These are phyloP conservation scores for Catonia carolina DNA, from an alignment of 2,888 invertebrate genomes.

Conservation along the genomic window DNA sequence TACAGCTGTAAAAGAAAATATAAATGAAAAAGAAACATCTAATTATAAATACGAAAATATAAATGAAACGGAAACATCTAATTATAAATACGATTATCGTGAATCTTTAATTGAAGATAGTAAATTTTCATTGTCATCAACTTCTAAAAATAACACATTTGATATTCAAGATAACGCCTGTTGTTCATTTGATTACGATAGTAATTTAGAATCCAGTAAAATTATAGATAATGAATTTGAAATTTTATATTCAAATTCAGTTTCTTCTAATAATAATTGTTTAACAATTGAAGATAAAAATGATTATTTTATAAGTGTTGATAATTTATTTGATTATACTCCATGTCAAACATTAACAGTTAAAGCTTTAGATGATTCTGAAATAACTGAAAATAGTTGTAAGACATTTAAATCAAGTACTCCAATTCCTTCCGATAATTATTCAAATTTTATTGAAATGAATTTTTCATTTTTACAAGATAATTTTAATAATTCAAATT, in stretches of 20 bases:
- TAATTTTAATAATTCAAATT: background rate
- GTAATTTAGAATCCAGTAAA: background rate
- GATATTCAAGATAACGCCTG: background rate
- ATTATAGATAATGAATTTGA: no score
- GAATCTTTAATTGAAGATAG: no score
- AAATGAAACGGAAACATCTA: no score
- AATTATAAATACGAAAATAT: background rate
- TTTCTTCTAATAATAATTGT: background rate
- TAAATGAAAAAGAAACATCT: slow-evolving; percentile 10
- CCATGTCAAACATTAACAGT: background rate
- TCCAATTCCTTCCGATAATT: background rate
- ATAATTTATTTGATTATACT: background rate
- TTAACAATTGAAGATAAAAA: background rate
- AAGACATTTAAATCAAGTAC: background rate
- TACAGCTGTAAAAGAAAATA: slow-evolving; percentile 11
- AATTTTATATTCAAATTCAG: no score
- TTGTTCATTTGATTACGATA: no score
- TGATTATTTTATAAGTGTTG: slow-evolving; percentile 3
- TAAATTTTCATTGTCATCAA: slow-evolving; percentile 8
- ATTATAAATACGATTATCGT: slow-evolving; percentile 6
- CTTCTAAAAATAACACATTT: slow-evolving; percentile 7
- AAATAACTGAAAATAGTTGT: background rate
- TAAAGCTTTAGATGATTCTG: background rate
- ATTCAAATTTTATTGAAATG: background rate
- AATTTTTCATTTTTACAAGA: background rate